Base-by-base conservation (phyloP, 2,888 invertebrate species). In the Eurytoma californica region DNA sequence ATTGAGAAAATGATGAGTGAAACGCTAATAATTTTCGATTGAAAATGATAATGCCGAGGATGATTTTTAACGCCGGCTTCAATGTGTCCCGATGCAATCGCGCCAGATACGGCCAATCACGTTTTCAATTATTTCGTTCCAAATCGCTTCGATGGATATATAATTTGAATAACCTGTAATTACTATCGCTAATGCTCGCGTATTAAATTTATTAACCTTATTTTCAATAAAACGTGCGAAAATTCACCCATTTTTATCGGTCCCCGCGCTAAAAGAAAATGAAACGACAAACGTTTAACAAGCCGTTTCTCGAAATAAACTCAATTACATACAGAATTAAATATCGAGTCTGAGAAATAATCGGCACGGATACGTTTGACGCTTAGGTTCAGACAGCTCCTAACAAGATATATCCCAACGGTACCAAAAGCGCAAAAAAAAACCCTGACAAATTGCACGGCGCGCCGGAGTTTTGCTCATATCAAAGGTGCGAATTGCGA, bases 1-100 rank as follows among this genome's bases (percentile, higher is more conserved):
- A 73, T 66, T 66, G 76, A 66, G 70, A 69, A 60, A 70, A 66
- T 20, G 63, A 69, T 65, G 69, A 72, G 63, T 53, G 55, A 4
- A 5, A 49, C 39, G 67, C 20, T 74, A 65, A 79, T 74, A 49
- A 70, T 65, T 74, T 74, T 74, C 69, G 74, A 79, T 74, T 60
- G 58, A 79, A 73, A 39, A 58, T 14, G 72, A 67, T 77, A 77
- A 77, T 66, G 39, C 67, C 30, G 39, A 39, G 47, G 28, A 20
- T 20, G 24, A 39, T 49, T 61, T 51, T 57, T 28, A 47, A 18
- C 63, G 3, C 53, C 47, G 63, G 7, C 5, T 47, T 65, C 69
- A n/a, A 39, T 65, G 49, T 70, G 30, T 70, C 39, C 9, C 65
- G 24, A 24, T 39, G 66, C 63, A 61, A 53, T 63, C 51, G 16